Percentiles rank a stretch among this genome's conserved stretches.
Evolutionary conservation across 2,113 vertebrate genomes (phyloP).

Genomic region (Trematomus loennbergii): DNA sequence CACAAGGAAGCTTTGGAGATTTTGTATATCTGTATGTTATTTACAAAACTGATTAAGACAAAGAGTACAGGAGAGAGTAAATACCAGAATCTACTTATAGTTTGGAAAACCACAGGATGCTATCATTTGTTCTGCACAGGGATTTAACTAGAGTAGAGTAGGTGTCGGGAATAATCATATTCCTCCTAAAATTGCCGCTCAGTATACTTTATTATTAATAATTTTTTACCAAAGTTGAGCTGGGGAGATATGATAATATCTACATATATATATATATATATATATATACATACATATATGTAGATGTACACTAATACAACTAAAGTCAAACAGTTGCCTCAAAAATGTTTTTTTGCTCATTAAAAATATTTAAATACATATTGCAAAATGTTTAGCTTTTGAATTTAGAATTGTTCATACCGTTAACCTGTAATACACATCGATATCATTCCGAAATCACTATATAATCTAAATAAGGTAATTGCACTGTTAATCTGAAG

Average conservation of each 20-base stretch:
- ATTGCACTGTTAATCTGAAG: slow-evolving; percentile 8
- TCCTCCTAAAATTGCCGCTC: not conserved
- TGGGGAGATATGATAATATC: not conserved
- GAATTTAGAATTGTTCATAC: no score
- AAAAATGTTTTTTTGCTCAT: not conserved
- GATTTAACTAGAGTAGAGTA: slow-evolving; percentile 39
- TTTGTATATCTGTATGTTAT: slow-evolving; percentile 67
- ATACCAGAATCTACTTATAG: slow-evolving; percentile 45
- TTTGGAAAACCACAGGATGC: slow-evolving; percentile 18
- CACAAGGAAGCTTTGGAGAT: slow-evolving; percentile 66
- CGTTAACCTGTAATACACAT: not conserved
- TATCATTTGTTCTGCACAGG: slow-evolving; percentile 52
- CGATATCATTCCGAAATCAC: not conserved
- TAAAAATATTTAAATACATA: not conserved
- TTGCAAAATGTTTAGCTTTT: no score
- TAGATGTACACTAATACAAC: no score
- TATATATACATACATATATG: no score
- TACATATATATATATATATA: no score
- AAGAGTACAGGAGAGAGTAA: slow-evolving; percentile 38
- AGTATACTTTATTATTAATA: no score
- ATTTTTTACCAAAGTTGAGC: not conserved
- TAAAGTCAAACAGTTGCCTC: not conserved
- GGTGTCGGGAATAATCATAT: not conserved
- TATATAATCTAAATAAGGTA: not conserved
- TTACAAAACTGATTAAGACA: slow-evolving; percentile 72